Base-by-base conservation (phyloP, 2,113 vertebrate species). In the Pica pica region DNA sequence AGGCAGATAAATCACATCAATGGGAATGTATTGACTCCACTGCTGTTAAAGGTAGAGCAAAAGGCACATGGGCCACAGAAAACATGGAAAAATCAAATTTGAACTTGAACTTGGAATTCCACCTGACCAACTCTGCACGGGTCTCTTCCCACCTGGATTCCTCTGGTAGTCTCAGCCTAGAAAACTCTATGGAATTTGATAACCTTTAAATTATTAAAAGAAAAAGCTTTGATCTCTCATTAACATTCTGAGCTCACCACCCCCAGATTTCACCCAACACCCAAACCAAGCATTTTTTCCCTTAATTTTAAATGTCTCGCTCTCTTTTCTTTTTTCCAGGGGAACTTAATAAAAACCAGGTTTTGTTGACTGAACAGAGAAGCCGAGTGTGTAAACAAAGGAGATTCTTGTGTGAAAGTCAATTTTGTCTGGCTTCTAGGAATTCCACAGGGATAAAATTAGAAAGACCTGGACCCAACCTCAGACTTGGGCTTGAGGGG, bases 401-500 rank as follows among this genome's bases (percentile, higher is more conserved):
- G 55, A 91, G 90, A 94, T 90, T 95, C 83, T 88, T 95, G 76
- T 60, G 73, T 89, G 88, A 90, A 92, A 94, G 88, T 75, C 83
- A 71, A 30, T 82, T 90, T 39, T 53, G n/a, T 39, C 68, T 53
- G 64, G 85, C 53, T 89, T 96, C 93, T 86, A 93, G 88, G 89
- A 92, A 92, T 92, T 90, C 92, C 85, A 82, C 56, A 6, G 49
- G 79, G 89, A 69, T 85, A 75, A 85, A 93, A 79, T 78, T 70
- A 90, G 89, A 70, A 86, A 64, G 89, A 85, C 73, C 92, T 88
- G 39, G 71, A 42, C 0, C 16, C 67, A 53, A 33, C 60, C 50
- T 27, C 6, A 6, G 21, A 10, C 16, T 68, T 15, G 60, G 2
- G 12, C 31, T 41, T 1, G 2, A 33, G 23, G 35, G 63, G 15